phyloP scores from a whole-genome alignment of 2,113 vertebrate genomes.

The Jaculus jaculus region DNA sequence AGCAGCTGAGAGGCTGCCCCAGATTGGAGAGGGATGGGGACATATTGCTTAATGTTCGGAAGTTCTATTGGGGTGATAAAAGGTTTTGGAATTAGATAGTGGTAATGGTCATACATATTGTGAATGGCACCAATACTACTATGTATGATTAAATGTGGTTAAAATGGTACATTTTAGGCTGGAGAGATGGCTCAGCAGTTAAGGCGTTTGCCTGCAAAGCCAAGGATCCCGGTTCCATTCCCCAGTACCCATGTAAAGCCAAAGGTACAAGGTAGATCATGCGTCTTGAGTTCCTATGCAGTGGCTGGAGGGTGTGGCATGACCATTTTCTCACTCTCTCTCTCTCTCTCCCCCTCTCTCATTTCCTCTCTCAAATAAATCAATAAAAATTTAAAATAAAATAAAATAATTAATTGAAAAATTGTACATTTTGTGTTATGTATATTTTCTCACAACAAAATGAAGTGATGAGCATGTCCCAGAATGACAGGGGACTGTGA shows the following conservation, averaged over 20 bases:
- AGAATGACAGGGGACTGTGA: neutral
- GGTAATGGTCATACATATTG: neutral
- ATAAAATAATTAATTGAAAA: too few species aligned
- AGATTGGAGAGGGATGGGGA: neutral
- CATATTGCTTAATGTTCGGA: neutral
- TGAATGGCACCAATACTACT: neutral
- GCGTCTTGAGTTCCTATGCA: too few species aligned
- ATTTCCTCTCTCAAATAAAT: too few species aligned
- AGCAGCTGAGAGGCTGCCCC: neutral
- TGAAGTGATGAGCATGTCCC: neutral
- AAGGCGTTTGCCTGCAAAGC: too few species aligned
- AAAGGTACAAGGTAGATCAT: too few species aligned
- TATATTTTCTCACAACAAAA: neutral
- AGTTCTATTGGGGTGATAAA: neutral
- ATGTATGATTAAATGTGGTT: neutral
- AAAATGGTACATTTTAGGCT: neutral
- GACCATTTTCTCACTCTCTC: too few species aligned
- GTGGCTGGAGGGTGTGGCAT: too few species aligned
- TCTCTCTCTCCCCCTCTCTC: too few species aligned
- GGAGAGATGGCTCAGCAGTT: too few species aligned
- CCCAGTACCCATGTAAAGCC: too few species aligned
- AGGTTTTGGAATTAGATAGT: neutral
- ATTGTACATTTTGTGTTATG: neutral
- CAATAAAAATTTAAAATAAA: too few species aligned
- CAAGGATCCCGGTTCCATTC: too few species aligned